Evolutionary conservation across 2,113 vertebrate genomes (phyloP).

Genomic region (Elanus axillaris): DNA sequence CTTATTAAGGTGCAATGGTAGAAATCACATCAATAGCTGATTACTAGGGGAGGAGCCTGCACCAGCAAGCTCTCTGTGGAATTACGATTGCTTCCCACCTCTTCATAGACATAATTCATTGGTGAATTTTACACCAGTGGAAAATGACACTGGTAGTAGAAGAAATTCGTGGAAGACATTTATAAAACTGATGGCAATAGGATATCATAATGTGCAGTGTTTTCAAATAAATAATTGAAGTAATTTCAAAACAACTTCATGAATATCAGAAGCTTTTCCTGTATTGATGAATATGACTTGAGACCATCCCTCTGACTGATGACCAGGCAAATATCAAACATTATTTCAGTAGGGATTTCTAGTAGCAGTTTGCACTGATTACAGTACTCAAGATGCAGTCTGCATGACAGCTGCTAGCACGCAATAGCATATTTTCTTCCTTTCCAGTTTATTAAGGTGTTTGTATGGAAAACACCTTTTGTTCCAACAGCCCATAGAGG

Average conservation of each 20-base stretch:
- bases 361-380: not conserved
- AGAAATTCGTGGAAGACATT: not conserved
- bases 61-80: not conserved
- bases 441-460: conserved; percentile 43
- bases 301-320: not conserved
- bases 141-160: not conserved
- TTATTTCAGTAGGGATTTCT: not conserved
- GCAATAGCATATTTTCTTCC: not conserved
- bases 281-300: not conserved
- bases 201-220: not conserved
- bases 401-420: not conserved
- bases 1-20: not conserved
- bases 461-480: conserved; percentile 24
- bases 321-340: not conserved
- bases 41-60: not conserved
- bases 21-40: not conserved
- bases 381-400: not conserved
- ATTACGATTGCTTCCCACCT: not conserved
- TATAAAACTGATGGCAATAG: not conserved
- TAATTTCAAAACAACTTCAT: not conserved
- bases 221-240: not conserved
- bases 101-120: not conserved
- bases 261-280: not conserved
- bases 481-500: not conserved
- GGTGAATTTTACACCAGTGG: not conserved